phyloP scores from a whole-genome alignment of 2,797 vertebrate genomes.

The Sternarchorhynchus goeldii region DNA sequence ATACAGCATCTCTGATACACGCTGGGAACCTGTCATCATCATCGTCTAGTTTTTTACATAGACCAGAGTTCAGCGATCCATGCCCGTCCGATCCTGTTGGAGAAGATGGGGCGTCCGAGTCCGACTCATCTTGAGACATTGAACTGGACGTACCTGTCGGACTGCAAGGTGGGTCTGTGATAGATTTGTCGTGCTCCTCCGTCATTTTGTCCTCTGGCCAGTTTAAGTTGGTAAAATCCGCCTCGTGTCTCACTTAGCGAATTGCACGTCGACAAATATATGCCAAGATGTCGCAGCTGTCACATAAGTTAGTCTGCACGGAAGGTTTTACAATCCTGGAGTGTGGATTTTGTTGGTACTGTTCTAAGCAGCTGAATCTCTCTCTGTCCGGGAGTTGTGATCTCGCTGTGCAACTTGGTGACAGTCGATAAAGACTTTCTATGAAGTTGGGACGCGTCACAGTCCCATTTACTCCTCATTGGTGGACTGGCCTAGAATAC shows the following conservation, averaged over 20 bases:
- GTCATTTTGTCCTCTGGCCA: conserved; percentile 86
- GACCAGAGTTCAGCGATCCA: conserved; percentile 66
- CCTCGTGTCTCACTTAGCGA: background rate
- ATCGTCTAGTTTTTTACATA: conserved; percentile 78
- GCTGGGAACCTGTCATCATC: conserved; percentile 94
- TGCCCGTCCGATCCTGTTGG: conserved; percentile 80
- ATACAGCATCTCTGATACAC: conserved; percentile 95
- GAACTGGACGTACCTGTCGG: conserved; percentile 88
- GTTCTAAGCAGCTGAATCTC: background rate
- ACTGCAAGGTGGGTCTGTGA: conserved; percentile 85
- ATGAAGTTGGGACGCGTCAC: conserved; percentile 67
- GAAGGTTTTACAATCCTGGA: background rate
- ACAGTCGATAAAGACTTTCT: conserved; percentile 66
- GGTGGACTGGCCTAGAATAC: conserved; percentile 62
- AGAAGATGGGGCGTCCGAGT: conserved; percentile 89
- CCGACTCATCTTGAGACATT: conserved; percentile 91
- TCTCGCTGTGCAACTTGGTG: conserved; percentile 13
- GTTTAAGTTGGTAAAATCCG: conserved; percentile 25
- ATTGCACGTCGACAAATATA: background rate
- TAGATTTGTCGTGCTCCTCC: conserved; percentile 84
- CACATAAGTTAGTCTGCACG: background rate
- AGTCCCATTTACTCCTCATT: conserved; percentile 70
- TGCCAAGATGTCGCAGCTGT: background rate
- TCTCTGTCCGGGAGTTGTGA: background rate
- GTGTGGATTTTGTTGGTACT: background rate